Evolutionary conservation across 2,113 vertebrate species (phyloP).

Genomic region (Dipodomys ordii): DNA sequence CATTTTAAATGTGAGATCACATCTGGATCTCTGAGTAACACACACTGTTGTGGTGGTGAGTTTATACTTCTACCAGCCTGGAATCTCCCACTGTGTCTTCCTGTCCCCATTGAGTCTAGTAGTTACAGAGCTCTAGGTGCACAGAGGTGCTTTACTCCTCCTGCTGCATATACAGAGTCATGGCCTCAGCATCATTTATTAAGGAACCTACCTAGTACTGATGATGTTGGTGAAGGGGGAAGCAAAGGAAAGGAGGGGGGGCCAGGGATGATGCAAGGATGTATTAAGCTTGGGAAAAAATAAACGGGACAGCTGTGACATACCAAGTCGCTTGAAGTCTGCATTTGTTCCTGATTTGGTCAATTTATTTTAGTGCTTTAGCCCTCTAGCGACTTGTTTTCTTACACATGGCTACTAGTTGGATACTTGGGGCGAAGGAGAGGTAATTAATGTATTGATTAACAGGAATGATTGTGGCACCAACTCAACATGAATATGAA

Average conservation of each 20-base stretch:
- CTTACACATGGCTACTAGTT: background rate
- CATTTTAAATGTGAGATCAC: background rate
- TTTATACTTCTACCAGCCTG: background rate
- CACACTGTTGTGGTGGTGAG: no score
- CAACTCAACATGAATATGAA: background rate
- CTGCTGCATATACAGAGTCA: no score
- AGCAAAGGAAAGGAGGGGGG: background rate
- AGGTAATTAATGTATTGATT: background rate
- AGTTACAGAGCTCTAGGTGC: background rate
- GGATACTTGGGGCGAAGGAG: background rate
- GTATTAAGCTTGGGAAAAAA: no score
- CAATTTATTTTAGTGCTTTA: background rate
- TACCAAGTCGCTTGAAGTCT: background rate
- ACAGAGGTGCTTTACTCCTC: background rate
- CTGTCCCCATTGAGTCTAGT: background rate
- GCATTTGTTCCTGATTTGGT: background rate
- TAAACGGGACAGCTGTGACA: background rate
- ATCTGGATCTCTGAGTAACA: rapidly evolving
- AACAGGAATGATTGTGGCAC: background rate
- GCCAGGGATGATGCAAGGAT: rapidly evolving
- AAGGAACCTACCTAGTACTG: no score
- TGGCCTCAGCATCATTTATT: no score
- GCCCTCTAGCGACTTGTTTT: background rate
- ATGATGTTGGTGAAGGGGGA: background rate
- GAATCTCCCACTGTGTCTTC: background rate